Evolutionary conservation across 2,113 vertebrate genomes (phyloP).

Genomic region (Hydrolagus affinis): DNA sequence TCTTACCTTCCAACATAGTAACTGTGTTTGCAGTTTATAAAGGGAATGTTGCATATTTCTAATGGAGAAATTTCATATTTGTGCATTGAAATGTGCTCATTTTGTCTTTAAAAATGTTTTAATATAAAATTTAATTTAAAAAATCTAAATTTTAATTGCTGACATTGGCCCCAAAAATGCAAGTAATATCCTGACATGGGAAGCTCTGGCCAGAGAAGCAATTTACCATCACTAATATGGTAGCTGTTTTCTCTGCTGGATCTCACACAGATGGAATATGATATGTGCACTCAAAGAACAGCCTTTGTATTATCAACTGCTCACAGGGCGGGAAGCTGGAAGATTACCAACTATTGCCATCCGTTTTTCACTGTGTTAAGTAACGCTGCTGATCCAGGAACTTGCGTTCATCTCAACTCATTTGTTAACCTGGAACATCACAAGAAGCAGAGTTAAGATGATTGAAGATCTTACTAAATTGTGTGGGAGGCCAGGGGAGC

Average conservation of each 20-base stretch:
- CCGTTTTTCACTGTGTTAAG: neutral
- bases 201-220: neutral
- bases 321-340: neutral
- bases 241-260: neutral
- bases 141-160: too few relatives aligned
- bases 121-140: too few relatives aligned
- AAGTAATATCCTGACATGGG: neutral
- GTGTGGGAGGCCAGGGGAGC: neutral
- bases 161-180: neutral
- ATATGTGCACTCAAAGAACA: neutral
- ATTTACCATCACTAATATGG: neutral
- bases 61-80: too few relatives aligned
- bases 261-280: neutral
- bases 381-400: neutral
- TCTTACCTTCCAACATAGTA: too few relatives aligned
- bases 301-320: neutral
- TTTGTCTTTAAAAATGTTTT: too few relatives aligned
- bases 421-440: neutral
- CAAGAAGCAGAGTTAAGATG: neutral
- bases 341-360: neutral
- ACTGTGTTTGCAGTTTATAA: too few relatives aligned
- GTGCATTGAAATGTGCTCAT: too few relatives aligned
- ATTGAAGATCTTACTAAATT: neutral
- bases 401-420: neutral
- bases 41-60: too few relatives aligned